These are phyloP conservation scores for Napeogenes inachia DNA, from an alignment of 2,888 invertebrate genomes.

Conservation along the genomic window DNA sequence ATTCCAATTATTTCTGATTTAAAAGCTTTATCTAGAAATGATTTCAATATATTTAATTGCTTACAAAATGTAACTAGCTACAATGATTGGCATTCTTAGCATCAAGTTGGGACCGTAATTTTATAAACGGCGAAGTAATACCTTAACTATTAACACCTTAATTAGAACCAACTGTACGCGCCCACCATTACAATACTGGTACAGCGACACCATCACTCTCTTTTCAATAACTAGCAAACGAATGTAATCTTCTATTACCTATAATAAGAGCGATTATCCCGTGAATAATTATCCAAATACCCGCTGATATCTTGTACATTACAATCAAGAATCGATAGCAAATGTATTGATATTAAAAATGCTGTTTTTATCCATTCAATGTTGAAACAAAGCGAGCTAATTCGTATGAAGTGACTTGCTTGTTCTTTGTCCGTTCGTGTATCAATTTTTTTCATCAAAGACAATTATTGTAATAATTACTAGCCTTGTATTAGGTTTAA, in stretches of 20 bases:
- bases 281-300: constrained; percentile 40
- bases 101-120: constrained; percentile 16
- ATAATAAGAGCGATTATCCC: constrained; percentile 22
- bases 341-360: constrained; percentile 61
- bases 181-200: constrained; percentile 36
- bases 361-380: constrained; percentile 61
- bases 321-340: constrained; percentile 56
- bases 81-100: constrained; percentile 17
- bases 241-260: constrained; percentile 15
- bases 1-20: neutral
- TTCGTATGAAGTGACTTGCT: constrained; percentile 76
- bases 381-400: constrained; percentile 71
- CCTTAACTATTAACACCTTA: constrained; percentile 49
- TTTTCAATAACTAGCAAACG: constrained; percentile 15
- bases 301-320: constrained; percentile 35
- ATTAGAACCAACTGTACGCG: constrained; percentile 56
- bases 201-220: constrained; percentile 24
- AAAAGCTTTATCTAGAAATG: neutral
- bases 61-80: constrained; percentile 14
- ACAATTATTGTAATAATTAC: constrained; percentile 69
- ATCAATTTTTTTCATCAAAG: constrained; percentile 53
- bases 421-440: constrained; percentile 59
- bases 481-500: constrained; percentile 41
- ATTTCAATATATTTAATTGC: neutral
- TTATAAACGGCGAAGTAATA: constrained; percentile 25